Conservation (phyloP, 1,140 invertebrate species). For the Drosophila oshimai region DNA sequence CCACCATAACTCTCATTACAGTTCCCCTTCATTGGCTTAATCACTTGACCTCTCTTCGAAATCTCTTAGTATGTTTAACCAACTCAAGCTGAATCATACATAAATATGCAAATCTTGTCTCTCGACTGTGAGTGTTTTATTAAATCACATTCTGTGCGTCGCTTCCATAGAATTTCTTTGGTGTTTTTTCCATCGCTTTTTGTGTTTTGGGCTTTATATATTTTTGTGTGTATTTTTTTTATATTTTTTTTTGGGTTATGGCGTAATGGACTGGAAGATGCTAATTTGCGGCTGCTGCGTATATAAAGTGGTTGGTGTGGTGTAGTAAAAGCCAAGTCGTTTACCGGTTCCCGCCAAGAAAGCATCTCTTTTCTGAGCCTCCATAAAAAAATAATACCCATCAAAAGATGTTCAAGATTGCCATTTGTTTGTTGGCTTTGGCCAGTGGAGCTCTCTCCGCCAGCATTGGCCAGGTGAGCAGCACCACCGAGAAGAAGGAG, state of each 20-base stretch:
- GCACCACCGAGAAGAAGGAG: conserved; percentile 46
- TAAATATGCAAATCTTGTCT: conserved; percentile 64
- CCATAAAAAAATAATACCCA: not conserved
- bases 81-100: conserved; percentile 39
- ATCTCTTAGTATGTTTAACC: not conserved
- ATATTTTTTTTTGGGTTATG: conserved; percentile 34
- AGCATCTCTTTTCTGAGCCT: conserved; percentile 6
- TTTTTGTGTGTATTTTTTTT: conserved; percentile 16
- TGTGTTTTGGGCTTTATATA: conserved; percentile 2
- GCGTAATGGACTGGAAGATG: conserved; percentile 63
- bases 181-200: conserved; percentile 16
- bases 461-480: conserved; percentile 27
- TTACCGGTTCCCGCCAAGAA: conserved; percentile 27
- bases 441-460: conserved; percentile 26
- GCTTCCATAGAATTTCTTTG: conserved; percentile 71
- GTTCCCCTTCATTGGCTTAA: not conserved
- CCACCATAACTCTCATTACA: conserved; percentile 27
- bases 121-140: conserved; percentile 59
- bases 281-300: conserved; percentile 55
- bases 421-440: conserved; percentile 50
- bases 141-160: conserved; percentile 46
- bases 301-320: conserved; percentile 63
- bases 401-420: conserved; percentile 59
- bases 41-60: conserved; percentile 23
- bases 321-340: conserved; percentile 54